phyloP scores from a whole-genome alignment of 2,888 invertebrate genomes.

The Drosophila cognata region DNA sequence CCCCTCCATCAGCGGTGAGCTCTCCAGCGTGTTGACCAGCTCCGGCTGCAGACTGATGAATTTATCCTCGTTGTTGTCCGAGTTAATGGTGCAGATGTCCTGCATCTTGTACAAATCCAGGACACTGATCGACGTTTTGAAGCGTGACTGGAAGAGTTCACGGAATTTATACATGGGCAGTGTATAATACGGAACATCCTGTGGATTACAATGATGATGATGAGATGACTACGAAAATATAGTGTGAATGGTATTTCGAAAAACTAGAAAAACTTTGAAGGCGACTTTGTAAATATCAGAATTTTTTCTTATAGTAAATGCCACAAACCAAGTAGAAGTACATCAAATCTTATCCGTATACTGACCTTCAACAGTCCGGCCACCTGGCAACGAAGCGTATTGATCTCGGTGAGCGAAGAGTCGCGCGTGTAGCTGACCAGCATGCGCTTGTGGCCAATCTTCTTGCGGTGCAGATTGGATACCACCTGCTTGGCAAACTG shows the following conservation, averaged over 20 bases:
- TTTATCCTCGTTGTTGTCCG: constrained; percentile 89
- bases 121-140: constrained; percentile 89
- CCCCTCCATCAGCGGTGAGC: constrained; percentile 85
- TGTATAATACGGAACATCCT: constrained; percentile 91
- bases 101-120: constrained; percentile 90
- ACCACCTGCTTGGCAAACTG: constrained; percentile 89
- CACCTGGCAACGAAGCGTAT: constrained; percentile 89
- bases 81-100: constrained; percentile 91
- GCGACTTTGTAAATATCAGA: neutral
- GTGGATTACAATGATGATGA: neutral
- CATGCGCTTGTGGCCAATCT: constrained; percentile 92
- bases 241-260: neutral
- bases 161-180: constrained; percentile 93
- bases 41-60: constrained; percentile 89
- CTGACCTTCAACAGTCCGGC: constrained; percentile 88
- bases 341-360: neutral
- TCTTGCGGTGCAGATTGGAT: constrained; percentile 91
- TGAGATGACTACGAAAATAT: neutral
- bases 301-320: neutral
- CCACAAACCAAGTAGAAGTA: neutral
- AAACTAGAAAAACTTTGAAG: neutral
- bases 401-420: constrained; percentile 87
- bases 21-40: constrained; percentile 86
- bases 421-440: constrained; percentile 89
- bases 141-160: constrained; percentile 92